Conservation (phyloP, 2,113 vertebrate genomes). For the Platichthys flesus region DNA sequence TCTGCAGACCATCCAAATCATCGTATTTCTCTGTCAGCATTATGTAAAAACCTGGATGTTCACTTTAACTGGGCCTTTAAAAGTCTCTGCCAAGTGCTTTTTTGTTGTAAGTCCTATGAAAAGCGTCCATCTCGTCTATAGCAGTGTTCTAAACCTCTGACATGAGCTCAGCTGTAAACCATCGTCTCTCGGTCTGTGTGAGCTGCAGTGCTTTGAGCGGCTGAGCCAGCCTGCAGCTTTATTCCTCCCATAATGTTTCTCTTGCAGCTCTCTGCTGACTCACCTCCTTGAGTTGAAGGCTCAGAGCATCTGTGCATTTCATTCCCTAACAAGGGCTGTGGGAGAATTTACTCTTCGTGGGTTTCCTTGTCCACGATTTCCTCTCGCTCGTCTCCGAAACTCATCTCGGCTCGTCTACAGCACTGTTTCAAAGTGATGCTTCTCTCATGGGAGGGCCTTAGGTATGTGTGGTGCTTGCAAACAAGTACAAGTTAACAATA, state of each 20-base stretch:
- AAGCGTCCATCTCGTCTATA: conserved; percentile 10
- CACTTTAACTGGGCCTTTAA: conserved; percentile 33
- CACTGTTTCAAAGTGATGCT: background rate
- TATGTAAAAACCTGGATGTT: conserved; percentile 30
- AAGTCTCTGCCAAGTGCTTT: conserved; percentile 19
- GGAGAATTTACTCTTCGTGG: conserved; percentile 17
- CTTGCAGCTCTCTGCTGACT: conserved; percentile 34
- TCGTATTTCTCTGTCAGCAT: no score
- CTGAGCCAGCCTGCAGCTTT: background rate
- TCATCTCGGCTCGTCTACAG: background rate
- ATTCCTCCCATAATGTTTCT: conserved; percentile 21
- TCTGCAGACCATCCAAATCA: no score
- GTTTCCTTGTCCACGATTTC: background rate
- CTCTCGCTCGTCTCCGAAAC: background rate
- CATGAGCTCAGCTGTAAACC: conserved; percentile 37
- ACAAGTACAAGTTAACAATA: background rate
- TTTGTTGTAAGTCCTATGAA: conserved; percentile 16
- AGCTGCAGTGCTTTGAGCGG: conserved; percentile 16
- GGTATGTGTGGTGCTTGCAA: background rate
- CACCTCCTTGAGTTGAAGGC: conserved; percentile 23
- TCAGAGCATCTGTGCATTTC: conserved; percentile 45
- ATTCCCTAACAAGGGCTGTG: conserved; percentile 28
- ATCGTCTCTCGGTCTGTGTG: conserved; percentile 1
- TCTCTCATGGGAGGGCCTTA: background rate
- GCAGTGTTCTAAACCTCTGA: conserved; percentile 21